These are phyloP conservation scores for Nasonia longicornis DNA, from an alignment of 1,140 invertebrate genomes.

Conservation along the genomic window DNA sequence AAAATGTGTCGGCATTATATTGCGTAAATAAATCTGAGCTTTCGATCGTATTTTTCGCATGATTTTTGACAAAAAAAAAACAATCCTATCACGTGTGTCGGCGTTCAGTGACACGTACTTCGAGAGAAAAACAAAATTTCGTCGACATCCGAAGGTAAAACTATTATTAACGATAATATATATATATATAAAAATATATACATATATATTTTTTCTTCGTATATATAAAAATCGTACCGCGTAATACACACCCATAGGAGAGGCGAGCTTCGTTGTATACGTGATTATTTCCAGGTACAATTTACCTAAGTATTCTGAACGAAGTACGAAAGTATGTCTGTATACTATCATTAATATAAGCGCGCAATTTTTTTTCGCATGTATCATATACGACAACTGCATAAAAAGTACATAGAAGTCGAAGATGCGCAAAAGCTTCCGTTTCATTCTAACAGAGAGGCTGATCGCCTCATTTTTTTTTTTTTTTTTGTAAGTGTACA, in stretches of 20 bases:
- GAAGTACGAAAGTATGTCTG: background rate
- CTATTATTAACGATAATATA: background rate
- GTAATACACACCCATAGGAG: constrained; percentile 31
- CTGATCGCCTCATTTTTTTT: background rate
- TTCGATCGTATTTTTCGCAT: background rate
- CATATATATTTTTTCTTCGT: background rate
- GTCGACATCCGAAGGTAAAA: background rate
- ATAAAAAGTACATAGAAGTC: constrained; percentile 12
- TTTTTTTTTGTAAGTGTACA: constrained; percentile 44
- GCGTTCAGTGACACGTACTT: background rate
- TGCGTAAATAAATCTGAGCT: background rate
- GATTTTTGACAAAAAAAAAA: background rate
- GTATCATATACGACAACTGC: background rate
- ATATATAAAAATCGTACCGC: constrained; percentile 1
- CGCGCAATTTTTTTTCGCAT: constrained; percentile 33
- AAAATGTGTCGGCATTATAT: constrained; percentile 22
- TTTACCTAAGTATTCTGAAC: constrained; percentile 26
- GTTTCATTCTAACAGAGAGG: constrained; percentile 10
- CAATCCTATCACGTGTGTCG: background rate
- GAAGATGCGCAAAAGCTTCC: constrained; percentile 19
- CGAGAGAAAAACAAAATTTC: background rate
- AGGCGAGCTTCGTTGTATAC: constrained; percentile 21
- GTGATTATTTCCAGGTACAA: constrained; percentile 32
- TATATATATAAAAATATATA: constrained; percentile 13
- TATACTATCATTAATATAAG: constrained; percentile 13